Percentiles rank a stretch among this genome's conserved stretches.
Evolutionary conservation across 2,113 vertebrate species (phyloP).

Genomic region (Baryphthengus martii): DNA sequence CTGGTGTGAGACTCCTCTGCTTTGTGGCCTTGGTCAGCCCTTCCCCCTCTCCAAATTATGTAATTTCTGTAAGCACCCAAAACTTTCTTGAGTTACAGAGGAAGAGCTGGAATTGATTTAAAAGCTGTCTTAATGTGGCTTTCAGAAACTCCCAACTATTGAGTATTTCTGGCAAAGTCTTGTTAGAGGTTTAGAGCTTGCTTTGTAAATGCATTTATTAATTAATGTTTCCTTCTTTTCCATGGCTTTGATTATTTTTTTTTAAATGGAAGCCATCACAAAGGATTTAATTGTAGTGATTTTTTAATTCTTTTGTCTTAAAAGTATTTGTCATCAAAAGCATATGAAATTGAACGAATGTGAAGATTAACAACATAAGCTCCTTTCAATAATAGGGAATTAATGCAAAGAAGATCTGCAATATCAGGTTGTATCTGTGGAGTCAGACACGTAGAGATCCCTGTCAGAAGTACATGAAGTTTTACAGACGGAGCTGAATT

Average conservation of each 20-base stretch:
- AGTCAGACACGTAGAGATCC: not conserved
- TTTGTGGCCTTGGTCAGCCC: not conserved
- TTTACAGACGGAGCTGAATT: not conserved
- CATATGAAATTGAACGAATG: not conserved
- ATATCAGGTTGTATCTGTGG: not conserved
- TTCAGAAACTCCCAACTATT: not conserved
- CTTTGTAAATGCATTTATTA: not conserved
- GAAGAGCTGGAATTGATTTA: constrained; percentile 34
- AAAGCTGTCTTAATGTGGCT: not conserved
- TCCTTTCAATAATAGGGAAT: not conserved
- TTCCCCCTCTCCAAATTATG: not conserved
- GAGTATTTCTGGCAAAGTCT: constrained; percentile 4
- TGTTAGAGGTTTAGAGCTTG: constrained; percentile 8
- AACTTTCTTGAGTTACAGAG: not conserved
- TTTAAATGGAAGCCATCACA: not conserved
- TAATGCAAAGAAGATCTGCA: not conserved
- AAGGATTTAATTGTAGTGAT: not conserved
- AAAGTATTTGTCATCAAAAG: not conserved
- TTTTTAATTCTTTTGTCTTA: not conserved
- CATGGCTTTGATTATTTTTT: not conserved
- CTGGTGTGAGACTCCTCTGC: not conserved
- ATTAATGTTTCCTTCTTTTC: not conserved
- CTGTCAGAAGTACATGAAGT: not conserved
- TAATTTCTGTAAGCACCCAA: not conserved
- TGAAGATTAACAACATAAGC: not conserved